Percentiles rank a stretch among this genome's conserved stretches.
Evolutionary conservation across 2,113 vertebrate genomes (phyloP).

Genomic region (Salminus brasiliensis): DNA sequence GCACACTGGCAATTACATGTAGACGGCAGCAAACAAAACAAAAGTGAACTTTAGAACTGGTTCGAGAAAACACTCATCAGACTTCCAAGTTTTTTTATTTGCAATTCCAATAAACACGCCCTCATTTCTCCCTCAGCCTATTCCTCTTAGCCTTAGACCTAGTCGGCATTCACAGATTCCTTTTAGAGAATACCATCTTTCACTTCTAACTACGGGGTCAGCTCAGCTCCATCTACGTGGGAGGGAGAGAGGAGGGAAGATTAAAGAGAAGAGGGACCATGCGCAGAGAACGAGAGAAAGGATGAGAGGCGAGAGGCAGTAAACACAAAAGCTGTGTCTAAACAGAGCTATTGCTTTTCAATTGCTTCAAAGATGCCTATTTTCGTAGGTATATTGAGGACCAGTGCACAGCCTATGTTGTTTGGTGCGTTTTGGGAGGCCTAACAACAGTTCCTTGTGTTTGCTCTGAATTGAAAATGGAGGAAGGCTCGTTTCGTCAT

Average conservation of each 20-base stretch:
- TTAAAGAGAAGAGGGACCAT: slow-evolving; percentile 33
- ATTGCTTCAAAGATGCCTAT: slow-evolving; percentile 32
- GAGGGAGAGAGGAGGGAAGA: slow-evolving; percentile 26
- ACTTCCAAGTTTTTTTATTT: slow-evolving; percentile 49
- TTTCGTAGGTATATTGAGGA: slow-evolving; percentile 10
- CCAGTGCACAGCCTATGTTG: not conserved
- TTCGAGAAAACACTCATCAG: slow-evolving; percentile 46
- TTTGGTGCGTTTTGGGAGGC: not conserved
- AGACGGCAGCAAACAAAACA: slow-evolving; percentile 21
- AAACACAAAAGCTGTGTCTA: slow-evolving; percentile 9
- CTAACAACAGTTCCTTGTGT: slow-evolving; percentile 18
- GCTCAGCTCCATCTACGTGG: slow-evolving; percentile 23
- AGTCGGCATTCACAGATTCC: slow-evolving; percentile 51
- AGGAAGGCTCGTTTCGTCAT: slow-evolving; percentile 55
- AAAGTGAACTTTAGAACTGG: not conserved
- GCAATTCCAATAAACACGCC: slow-evolving; percentile 62
- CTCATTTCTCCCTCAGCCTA: slow-evolving; percentile 55
- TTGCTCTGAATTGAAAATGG: slow-evolving; percentile 53
- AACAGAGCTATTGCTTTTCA: slow-evolving; percentile 34
- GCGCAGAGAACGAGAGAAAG: not conserved
- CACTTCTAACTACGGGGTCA: slow-evolving; percentile 40
- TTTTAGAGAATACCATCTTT: slow-evolving; percentile 47
- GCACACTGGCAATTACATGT: slow-evolving; percentile 20
- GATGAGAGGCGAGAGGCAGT: slow-evolving; percentile 6
- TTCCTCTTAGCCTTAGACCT: slow-evolving; percentile 49